A percentile compares a stretch with the other conserved stretches of the same genome.
phyloP scores from a whole-genome alignment of 2,797 vertebrate species.

The Siniperca undulata region DNA sequence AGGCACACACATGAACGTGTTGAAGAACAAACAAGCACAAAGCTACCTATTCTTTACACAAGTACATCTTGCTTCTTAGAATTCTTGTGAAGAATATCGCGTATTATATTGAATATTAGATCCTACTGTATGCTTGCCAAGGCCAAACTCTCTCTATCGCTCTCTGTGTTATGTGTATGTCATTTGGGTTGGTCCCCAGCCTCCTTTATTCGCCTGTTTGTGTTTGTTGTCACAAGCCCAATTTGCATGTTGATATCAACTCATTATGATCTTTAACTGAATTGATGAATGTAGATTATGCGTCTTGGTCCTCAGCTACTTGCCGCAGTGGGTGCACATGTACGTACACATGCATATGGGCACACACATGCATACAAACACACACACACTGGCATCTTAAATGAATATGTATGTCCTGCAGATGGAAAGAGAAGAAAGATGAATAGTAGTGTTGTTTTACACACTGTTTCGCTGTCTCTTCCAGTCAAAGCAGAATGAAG shows the following conservation, averaged over 20 bases:
- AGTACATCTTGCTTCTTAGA: slow-evolving; percentile 1
- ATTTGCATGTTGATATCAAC: slow-evolving; percentile 78
- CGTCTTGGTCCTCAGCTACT: slow-evolving; percentile 32
- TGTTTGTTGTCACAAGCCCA: slow-evolving; percentile 69
- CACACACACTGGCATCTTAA: slow-evolving; percentile 35
- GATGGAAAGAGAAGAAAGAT: slow-evolving; percentile 58
- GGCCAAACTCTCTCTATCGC: background rate
- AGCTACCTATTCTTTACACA: slow-evolving; percentile 1
- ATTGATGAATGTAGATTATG: slow-evolving; percentile 77
- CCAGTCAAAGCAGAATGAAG: slow-evolving; percentile 42
- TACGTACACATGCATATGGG: slow-evolving; percentile 44
- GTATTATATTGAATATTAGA: background rate
- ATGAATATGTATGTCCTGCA: slow-evolving; percentile 80
- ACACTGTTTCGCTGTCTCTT: slow-evolving; percentile 17
- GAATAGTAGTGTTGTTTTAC: slow-evolving; percentile 53
- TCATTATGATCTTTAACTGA: slow-evolving; percentile 74
- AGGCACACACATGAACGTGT: slow-evolving; percentile 7
- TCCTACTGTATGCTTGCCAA: background rate
- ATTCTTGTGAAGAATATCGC: background rate
- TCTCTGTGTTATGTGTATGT: slow-evolving; percentile 11
- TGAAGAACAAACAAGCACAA: slow-evolving; percentile 24
- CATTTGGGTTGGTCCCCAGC: slow-evolving; percentile 16
- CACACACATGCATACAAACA: slow-evolving; percentile 43
- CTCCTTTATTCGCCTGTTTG: slow-evolving; percentile 56
- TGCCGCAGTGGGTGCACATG: slow-evolving; percentile 58